These are phyloP conservation scores for cat (Felis catus) DNA, from an alignment of 2,113 vertebrate genomes.

Conservation along the genomic window DNA sequence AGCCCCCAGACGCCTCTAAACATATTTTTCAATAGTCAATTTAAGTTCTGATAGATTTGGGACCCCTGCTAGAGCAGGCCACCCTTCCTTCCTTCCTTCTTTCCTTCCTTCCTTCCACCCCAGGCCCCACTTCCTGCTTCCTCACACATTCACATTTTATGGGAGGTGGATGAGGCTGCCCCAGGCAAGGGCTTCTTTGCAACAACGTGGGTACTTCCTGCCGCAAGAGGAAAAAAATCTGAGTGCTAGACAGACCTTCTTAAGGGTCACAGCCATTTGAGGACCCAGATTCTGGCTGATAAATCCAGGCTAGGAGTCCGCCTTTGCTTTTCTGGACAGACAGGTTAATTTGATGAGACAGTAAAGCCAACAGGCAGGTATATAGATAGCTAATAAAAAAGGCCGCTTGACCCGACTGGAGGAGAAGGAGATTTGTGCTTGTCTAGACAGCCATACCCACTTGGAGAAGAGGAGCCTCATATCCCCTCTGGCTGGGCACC, in stretches of 20 bases:
- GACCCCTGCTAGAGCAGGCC: not conserved
- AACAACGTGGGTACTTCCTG: not conserved
- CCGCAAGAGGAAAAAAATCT: not conserved
- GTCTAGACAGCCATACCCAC: too few relatives aligned
- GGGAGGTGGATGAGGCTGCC: not conserved
- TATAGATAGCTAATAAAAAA: not conserved
- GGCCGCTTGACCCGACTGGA: not conserved
- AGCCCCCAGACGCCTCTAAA: too few relatives aligned
- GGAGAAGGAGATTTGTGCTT: not conserved
- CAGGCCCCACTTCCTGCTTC: not conserved
- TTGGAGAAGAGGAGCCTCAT: rapidly evolving
- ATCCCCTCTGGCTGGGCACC: rapidly evolving
- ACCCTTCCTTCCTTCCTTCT: too few relatives aligned
- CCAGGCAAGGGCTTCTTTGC: not conserved
- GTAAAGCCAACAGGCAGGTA: not conserved
- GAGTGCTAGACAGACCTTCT: not conserved
- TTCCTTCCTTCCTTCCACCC: too few relatives aligned
- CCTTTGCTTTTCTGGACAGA: not conserved
- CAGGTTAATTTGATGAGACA: not conserved
- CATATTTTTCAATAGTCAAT: not conserved
- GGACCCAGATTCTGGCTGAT: not conserved
- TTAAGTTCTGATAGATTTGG: not conserved
- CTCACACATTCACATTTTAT: not conserved
- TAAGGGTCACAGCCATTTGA: not conserved
- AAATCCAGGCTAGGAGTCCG: not conserved